Base-by-base conservation (phyloP, 2,113 vertebrate genomes). In the Sinosuthora webbiana region DNA sequence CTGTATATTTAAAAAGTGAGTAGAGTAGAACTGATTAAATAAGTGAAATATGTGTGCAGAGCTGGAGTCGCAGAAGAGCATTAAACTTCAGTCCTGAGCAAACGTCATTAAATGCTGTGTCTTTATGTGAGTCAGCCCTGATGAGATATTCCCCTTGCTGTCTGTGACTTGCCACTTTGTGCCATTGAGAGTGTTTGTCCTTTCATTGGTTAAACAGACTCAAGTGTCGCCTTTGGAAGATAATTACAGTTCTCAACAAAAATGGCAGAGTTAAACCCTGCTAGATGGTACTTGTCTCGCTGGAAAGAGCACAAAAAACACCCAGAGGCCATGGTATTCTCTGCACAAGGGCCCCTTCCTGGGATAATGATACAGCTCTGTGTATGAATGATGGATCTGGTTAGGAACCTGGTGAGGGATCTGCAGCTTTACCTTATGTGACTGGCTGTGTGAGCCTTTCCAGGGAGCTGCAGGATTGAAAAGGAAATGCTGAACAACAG, bases 211-310 rank as follows among this genome's bases (percentile, higher is more conserved):
- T 94, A 96, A 97, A 95, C 83, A 95, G 94, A 35, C 55, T 97
- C 80, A 97, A 98, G 93, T 97, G 93, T 84, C 0, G 77, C 92
- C 94, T 96, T 89, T 91, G 62, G 83, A 93, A 97, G 90, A 97
- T 98, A 98, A 98, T 98, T 98, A 91, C 62, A 83, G 97, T 97
- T 98, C 96, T 98, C 95, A 95, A 44, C 21, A 74, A 93, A 97
- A 98, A 97, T 97, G 90, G 89, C 81, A 97, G 94, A 82, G 89
- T 83, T 97, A 92, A 95, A 79, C 69, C 63, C 79, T 95, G 78
- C 96, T 97, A n/a, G 82, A 97, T 96, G 91, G 83, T 94, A 88
- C 96, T 98, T 98, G 89, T 97, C 95, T 92, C n/a, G 10, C 90
- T 97, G 96, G 87, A 98, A 94, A 88, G 94, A 95, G 59, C 84